Conservation (phyloP, 2,888 invertebrate genomes). For the Drosophila incognita region DNA sequence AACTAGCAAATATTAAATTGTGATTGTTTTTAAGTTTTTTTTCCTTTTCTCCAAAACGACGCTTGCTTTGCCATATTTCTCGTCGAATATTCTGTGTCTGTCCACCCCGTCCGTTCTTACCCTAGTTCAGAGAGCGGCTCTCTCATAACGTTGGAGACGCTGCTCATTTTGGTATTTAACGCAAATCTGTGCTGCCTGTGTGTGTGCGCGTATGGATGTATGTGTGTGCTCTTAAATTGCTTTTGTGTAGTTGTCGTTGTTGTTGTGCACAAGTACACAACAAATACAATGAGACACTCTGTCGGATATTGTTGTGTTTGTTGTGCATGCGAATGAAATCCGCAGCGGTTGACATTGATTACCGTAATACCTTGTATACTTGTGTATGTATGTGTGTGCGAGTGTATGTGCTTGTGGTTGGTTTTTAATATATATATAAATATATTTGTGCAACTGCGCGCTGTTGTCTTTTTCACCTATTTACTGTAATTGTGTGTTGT, state of each 20-base stretch:
- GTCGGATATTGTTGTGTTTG: slow-evolving; percentile 58
- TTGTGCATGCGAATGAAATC: slow-evolving; percentile 72
- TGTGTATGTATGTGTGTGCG: slow-evolving; percentile 15
- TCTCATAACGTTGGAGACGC: slow-evolving; percentile 30
- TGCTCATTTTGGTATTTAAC: slow-evolving; percentile 68
- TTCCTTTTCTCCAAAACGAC: slow-evolving; percentile 2
- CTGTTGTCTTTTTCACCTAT: slow-evolving; percentile 75
- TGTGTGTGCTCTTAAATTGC: slow-evolving; percentile 59
- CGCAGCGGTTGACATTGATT: slow-evolving; percentile 81
- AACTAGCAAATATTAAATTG: slow-evolving; percentile 6
- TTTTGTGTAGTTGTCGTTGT: slow-evolving; percentile 31
- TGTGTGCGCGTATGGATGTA: slow-evolving; percentile 28
- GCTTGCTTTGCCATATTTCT: slow-evolving; percentile 9
- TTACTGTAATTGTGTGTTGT: slow-evolving; percentile 77
- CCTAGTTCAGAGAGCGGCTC: slow-evolving; percentile 39
- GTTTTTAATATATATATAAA: slow-evolving; percentile 10
- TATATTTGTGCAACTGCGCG: slow-evolving; percentile 75
- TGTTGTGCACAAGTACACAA: slow-evolving; percentile 44
- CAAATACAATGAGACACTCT: slow-evolving; percentile 43
- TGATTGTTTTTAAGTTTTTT: slow-evolving; percentile 1
- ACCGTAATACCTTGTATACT: slow-evolving; percentile 73
- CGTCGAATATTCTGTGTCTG: slow-evolving; percentile 23
- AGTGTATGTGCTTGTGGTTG: slow-evolving; percentile 34
- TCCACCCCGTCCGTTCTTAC: slow-evolving; percentile 14
- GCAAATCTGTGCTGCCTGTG: slow-evolving; percentile 45